Evolutionary conservation across 2,113 vertebrate genomes (phyloP).

Genomic region (Puffinus mauretanicus): DNA sequence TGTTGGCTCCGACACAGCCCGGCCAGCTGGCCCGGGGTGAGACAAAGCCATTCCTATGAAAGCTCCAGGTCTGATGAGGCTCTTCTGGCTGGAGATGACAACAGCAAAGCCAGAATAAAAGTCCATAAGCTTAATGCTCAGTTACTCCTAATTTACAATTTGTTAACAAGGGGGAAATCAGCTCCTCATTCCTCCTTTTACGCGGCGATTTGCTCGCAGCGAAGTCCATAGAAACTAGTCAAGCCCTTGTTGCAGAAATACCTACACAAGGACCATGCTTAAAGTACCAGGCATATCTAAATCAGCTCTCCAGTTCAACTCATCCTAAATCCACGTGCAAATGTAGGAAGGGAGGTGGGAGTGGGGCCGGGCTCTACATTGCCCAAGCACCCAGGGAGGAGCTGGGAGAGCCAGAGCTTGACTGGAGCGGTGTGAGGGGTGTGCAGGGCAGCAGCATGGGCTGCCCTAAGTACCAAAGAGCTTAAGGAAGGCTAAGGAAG

Average conservation of each 20-base stretch:
- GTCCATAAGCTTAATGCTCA: not conserved
- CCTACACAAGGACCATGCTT: not conserved
- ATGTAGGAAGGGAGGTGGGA: not conserved
- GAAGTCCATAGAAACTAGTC: not conserved
- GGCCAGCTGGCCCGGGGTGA: not conserved
- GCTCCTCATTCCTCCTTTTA: not conserved
- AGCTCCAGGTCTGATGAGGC: not conserved
- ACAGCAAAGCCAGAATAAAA: not conserved
- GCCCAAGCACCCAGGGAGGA: not conserved
- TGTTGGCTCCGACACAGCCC: not conserved
- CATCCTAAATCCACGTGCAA: not conserved
- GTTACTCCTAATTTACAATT: not conserved
- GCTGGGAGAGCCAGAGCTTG: not conserved
- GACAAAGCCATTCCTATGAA: not conserved
- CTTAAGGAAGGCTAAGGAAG: not conserved
- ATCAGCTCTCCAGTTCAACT: not conserved
- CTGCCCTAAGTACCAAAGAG: not conserved
- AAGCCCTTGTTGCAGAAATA: not conserved
- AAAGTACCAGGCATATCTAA: not conserved
- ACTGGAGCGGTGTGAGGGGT: not conserved
- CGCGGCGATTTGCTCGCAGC: not conserved
- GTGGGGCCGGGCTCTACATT: not conserved
- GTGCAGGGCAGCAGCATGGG: not conserved
- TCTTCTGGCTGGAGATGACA: not conserved
- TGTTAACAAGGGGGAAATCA: accelerated